Base-by-base conservation (phyloP, 2,797 vertebrate genomes). In the Crenuchus spilurus region DNA sequence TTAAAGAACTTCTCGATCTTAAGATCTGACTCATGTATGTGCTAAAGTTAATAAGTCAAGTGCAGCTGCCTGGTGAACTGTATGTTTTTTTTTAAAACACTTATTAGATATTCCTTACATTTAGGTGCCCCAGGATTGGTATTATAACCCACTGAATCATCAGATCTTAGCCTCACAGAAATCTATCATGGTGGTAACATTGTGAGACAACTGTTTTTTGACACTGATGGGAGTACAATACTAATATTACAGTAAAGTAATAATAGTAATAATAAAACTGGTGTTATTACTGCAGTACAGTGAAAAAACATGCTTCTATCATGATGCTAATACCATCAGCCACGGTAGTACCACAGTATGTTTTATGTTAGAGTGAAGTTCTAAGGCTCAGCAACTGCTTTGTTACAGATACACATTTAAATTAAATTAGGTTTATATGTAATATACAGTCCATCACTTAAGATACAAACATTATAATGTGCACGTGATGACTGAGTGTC, bases 21-120 rank as follows among this genome's bases (percentile, higher is more conserved):
- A 54, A 68, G 70, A 33, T 71, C 55, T 78, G 48, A 75, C 67
- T 65, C 30, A 72, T 67, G 57, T 74, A 72, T 64, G 60, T 52
- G 42, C 18, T n/a, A n/a, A 51, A 16, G 35, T 24, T 77, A 22
- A 33, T 64, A 26, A 58, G 37, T 39, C 61, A 30, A 70, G 8
- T 60, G 60, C 18, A 35, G 68, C 10, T 37, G 4, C 35, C 4
- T 10, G 8, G 33, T 52, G 3, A 66, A 63, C 30, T 37, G 16
- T 66, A 30, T 24, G 33, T 20, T 46, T 74, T 55, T 13, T 22
- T 14, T 16, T 55, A 8, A 16, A 35, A 44, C 49, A 44, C 8
- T 46, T 65, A 44, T 62, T 42, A 74, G 62, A 14, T 72, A 46
- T 44, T 78, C 37, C 22, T 51, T 77, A 33, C 22, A 37, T 67